phyloP scores from a whole-genome alignment of 2,113 vertebrate species.

The Bagarius yarrelli region DNA sequence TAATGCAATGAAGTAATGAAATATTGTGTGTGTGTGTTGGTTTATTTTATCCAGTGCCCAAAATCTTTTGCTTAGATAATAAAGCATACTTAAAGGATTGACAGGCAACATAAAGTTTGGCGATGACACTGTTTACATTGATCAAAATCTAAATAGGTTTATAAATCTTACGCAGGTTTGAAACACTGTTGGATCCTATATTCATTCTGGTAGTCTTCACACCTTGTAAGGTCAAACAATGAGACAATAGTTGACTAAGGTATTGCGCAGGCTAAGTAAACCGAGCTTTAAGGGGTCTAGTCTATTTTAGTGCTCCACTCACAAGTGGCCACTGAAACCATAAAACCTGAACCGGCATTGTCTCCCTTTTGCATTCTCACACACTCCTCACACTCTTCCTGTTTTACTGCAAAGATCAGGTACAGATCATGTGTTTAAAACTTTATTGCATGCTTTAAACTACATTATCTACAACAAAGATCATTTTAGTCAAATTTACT shows the following conservation, averaged over 20 bases:
- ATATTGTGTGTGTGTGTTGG: background rate
- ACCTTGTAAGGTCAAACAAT: slow-evolving; percentile 45
- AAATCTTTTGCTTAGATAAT: background rate
- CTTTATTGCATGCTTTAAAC: slow-evolving; percentile 15
- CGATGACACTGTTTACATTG: background rate
- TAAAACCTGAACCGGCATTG: slow-evolving; percentile 52
- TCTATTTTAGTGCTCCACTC: slow-evolving; percentile 70
- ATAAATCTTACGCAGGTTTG: background rate
- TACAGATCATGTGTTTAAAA: slow-evolving; percentile 50
- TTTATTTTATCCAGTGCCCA: background rate
- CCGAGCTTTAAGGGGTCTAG: slow-evolving; percentile 54
- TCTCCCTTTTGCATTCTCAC: slow-evolving; percentile 46
- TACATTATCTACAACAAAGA: background rate
- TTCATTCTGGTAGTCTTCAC: background rate
- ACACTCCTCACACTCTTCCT: slow-evolving; percentile 42
- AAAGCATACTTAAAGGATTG: background rate
- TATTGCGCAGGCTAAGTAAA: slow-evolving; percentile 27
- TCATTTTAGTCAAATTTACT: background rate
- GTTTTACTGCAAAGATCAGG: slow-evolving; percentile 55
- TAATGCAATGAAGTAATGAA: slow-evolving; percentile 6
- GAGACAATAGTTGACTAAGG: slow-evolving; percentile 18
- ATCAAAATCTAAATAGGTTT: background rate
- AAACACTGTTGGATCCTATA: background rate
- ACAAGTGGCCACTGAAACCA: slow-evolving; percentile 55
- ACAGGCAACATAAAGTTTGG: slow-evolving; percentile 7